These are phyloP conservation scores for Propithecus deckenii DNA, from an alignment of 2,797 vertebrate genomes.

Conservation along the genomic window DNA sequence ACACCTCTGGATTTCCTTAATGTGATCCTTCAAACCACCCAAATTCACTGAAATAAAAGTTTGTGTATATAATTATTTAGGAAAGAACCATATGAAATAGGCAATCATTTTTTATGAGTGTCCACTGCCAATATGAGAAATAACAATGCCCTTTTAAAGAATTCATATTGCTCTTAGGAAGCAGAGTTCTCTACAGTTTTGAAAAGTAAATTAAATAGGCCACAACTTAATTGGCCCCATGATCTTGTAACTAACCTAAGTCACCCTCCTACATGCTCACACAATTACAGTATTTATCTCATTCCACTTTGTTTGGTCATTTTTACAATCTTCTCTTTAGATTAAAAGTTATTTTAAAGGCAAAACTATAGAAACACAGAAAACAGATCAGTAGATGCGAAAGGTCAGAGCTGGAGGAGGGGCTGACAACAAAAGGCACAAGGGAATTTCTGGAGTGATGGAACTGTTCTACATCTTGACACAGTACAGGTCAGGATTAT, in stretches of 20 bases:
- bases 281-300: background rate
- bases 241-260: background rate
- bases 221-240: background rate
- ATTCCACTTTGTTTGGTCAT: background rate
- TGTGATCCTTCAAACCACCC: constrained; percentile 98
- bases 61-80: constrained; percentile 15
- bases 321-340: constrained; percentile 25
- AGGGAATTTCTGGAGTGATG: background rate
- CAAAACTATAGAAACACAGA: background rate
- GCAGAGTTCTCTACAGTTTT: background rate
- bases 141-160: background rate
- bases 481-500: background rate
- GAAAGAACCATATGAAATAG: background rate
- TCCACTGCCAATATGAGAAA: background rate
- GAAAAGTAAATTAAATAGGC: constrained; percentile 31
- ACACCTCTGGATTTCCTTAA: constrained; percentile 98
- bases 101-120: background rate
- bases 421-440: background rate
- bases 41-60: constrained; percentile 89
- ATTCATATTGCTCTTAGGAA: background rate
- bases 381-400: background rate
- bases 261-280: background rate
- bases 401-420: background rate
- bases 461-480: background rate
- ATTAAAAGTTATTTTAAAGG: constrained; percentile 10